These are phyloP conservation scores for Dascillus cervinus DNA, from an alignment of 2,888 invertebrate species.

Conservation along the genomic window DNA sequence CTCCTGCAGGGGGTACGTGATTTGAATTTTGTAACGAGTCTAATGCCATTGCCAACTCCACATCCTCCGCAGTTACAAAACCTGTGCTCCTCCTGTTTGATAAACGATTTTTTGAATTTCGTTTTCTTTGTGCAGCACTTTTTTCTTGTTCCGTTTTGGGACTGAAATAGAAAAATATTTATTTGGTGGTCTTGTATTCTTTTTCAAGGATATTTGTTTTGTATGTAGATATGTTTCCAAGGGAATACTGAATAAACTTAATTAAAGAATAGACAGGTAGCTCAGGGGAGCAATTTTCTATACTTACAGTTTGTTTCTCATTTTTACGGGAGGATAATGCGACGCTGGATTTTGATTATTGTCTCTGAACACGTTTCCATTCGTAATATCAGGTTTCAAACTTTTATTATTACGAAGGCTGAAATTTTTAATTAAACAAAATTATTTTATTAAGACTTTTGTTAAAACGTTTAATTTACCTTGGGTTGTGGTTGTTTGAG, in stretches of 20 bases:
- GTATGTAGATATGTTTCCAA: slow-evolving; percentile 2
- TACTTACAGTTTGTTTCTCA: slow-evolving; percentile 1
- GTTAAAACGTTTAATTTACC: too few relatives aligned
- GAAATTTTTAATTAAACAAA: too few relatives aligned
- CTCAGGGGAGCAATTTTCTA: neutral
- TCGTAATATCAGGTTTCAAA: too few relatives aligned
- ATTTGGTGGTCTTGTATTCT: slow-evolving; percentile 1
- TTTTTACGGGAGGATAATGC: too few relatives aligned
- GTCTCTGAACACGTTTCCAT: too few relatives aligned
- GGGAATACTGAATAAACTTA: neutral
- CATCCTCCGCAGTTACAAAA: slow-evolving; percentile 15
- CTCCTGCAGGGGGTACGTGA: too few relatives aligned
- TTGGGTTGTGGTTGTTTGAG: too few relatives aligned
- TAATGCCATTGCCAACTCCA: slow-evolving; percentile 13
- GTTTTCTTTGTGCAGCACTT: slow-evolving; percentile 37
- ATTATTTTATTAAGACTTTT: too few relatives aligned
- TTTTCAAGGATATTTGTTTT: neutral
- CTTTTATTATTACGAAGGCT: too few relatives aligned
- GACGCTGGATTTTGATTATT: too few relatives aligned
- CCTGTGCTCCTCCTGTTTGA: slow-evolving; percentile 36
- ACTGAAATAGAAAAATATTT: slow-evolving; percentile 8
- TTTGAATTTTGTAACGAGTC: too few relatives aligned
- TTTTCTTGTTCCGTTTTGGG: slow-evolving; percentile 17
- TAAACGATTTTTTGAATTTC: slow-evolving; percentile 35
- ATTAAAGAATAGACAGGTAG: neutral